These are phyloP conservation scores for Acanthopleura granulata DNA, from an alignment of 2,888 invertebrate genomes.

Conservation along the genomic window DNA sequence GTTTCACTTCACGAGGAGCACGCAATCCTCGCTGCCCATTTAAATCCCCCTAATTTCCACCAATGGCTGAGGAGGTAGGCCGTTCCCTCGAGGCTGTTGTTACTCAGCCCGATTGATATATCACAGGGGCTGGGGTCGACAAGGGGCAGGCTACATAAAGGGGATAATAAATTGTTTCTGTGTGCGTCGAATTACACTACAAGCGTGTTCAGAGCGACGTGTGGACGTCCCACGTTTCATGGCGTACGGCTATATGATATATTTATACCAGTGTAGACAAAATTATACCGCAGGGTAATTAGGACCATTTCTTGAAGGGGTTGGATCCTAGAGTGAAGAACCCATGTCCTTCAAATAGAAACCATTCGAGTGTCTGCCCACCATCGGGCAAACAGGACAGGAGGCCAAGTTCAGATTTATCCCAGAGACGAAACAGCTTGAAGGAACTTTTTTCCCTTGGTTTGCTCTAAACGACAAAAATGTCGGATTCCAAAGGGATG, in stretches of 20 bases:
- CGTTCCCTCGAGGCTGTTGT: slow-evolving; percentile 13
- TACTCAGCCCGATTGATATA: slow-evolving; percentile 19
- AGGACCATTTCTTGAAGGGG: too few relatives aligned
- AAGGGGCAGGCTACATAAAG: slow-evolving; percentile 18
- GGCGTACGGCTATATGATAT: too few relatives aligned
- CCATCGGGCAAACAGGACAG: too few relatives aligned
- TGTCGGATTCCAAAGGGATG: slow-evolving; percentile 11
- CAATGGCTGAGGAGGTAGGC: background rate
- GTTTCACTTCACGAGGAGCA: background rate
- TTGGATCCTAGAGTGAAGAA: too few relatives aligned
- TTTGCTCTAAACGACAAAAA: background rate
- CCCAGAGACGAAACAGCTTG: too few relatives aligned
- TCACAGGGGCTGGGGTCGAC: slow-evolving; percentile 12
- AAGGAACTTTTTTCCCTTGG: too few relatives aligned
- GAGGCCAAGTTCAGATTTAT: too few relatives aligned
- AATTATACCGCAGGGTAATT: too few relatives aligned
- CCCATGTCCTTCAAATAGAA: too few relatives aligned
- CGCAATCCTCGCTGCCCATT: slow-evolving; percentile 9
- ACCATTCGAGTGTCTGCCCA: too few relatives aligned
- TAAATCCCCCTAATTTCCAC: slow-evolving; percentile 13
- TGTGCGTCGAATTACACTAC: slow-evolving; percentile 7
- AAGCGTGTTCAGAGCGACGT: background rate
- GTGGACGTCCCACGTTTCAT: too few relatives aligned
- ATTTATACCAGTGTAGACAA: too few relatives aligned
- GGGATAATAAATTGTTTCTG: slow-evolving; percentile 19